phyloP scores from a whole-genome alignment of 1,140 invertebrate species.

The Diuraphis noxia region DNA sequence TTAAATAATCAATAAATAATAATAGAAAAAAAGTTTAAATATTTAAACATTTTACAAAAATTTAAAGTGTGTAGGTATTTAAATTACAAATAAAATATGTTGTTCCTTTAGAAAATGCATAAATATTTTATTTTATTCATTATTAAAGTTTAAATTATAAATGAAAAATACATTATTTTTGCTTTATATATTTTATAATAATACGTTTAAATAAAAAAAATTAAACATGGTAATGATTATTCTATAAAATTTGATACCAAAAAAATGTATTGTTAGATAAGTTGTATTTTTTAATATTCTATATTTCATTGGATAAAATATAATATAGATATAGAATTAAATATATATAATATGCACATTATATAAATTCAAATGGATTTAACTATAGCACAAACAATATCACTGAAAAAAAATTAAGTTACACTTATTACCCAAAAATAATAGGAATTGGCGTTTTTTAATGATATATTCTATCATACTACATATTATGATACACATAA shows the following conservation, averaged over 20 bases:
- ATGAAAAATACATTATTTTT: not conserved
- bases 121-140: not conserved
- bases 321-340: not conserved
- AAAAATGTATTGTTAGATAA: not conserved
- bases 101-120: not conserved
- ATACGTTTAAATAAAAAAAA: not conserved
- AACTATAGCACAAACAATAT: not conserved
- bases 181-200: not conserved
- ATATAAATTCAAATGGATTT: not conserved
- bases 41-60: not conserved
- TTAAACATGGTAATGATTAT: not conserved
- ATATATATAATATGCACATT: not conserved
- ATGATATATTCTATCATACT: not conserved
- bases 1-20: too few relatives aligned
- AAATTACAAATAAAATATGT: not conserved
- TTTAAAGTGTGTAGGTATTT: too few relatives aligned
- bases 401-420: not conserved
- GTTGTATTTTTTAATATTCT: not conserved
- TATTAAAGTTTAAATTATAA: not conserved
- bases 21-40: too few relatives aligned
- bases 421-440: not conserved
- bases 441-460: not conserved
- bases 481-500: too few relatives aligned
- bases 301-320: not conserved
- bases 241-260: too few relatives aligned